These are phyloP conservation scores for Spheniscus mendiculus DNA, from an alignment of 2,113 vertebrate species.

Conservation along the genomic window DNA sequence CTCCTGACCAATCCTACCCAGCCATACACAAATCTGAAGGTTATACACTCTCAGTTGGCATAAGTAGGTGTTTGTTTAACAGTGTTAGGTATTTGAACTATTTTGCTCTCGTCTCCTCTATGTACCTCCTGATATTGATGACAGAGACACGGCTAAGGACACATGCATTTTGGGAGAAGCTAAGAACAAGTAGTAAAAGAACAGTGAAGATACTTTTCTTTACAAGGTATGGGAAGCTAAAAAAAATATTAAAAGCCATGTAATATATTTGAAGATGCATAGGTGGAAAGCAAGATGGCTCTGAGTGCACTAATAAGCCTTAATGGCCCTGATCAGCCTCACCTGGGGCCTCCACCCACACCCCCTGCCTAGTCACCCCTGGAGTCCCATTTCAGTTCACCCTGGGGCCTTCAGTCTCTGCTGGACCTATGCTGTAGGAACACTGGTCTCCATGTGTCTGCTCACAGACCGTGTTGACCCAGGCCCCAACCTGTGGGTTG, in stretches of 20 bases:
- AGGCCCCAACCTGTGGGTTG: neutral
- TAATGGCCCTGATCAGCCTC: neutral
- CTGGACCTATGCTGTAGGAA: neutral
- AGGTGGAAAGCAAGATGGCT: neutral
- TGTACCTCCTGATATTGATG: neutral
- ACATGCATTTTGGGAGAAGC: neutral
- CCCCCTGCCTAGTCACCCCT: neutral
- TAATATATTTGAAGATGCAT: neutral
- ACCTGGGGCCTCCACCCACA: neutral
- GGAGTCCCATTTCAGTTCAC: neutral
- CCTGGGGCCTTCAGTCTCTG: neutral
- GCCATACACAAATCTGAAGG: constrained; percentile 3
- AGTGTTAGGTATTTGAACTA: neutral
- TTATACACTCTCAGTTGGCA: neutral
- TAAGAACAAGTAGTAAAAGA: neutral
- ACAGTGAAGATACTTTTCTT: neutral
- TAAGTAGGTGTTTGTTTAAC: neutral
- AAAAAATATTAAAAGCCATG: neutral
- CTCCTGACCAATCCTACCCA: constrained; percentile 36
- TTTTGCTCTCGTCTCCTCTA: neutral
- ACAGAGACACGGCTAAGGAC: neutral
- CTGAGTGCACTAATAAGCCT: neutral
- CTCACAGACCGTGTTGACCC: neutral
- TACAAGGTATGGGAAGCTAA: neutral
- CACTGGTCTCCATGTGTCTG: neutral